Evolutionary conservation across 2,797 vertebrate genomes (phyloP), one percentile per base, ranked within the genome.

Genomic region (Pteropus rufus): DNA sequence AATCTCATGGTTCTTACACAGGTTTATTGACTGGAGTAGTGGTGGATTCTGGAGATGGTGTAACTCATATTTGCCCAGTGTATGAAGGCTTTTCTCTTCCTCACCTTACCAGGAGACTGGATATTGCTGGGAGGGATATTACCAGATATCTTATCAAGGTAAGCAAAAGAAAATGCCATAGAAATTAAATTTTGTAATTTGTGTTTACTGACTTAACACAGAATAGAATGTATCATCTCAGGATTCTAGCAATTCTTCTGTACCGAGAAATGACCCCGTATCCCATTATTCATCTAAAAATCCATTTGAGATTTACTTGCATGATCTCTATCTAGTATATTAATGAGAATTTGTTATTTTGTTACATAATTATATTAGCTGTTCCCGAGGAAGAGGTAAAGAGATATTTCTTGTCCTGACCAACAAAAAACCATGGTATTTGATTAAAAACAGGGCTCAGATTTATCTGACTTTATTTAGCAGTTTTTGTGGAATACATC

Each of bases 71-170:
- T 91, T 99, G 99, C 97, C 99, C 99, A 11, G 99, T 99, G 36
- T 99, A 99, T 81, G 99, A 99, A 98, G 99, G 99, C 39, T 99
- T 99, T 97, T 99, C 99, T 92, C 99, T 99, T 92, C 99, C 99
- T 96, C 99, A 99, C 95, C 99, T 99, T 91, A 99, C 99, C 1
- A 98, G 99, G 83, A 98, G 99, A 94, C 98, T 99, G 92, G 99
- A 99, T 97, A 99, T 99, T 2, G 99, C 99, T 8, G 99, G 99
- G 88, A 98, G 99, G 95, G 99, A 99, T 96, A 99, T 99, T 97
- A 99, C 99, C 39, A 99, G 99, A 92, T 99, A 99, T 94, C 99
- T 99, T 97, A 99, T 99, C 97, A 99, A 99, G 99, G 99, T 99
- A 98, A 98, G 97, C 14, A 86, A 82, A 39, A 82, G 80, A 75